Base-by-base conservation (phyloP, 2,113 vertebrate genomes). In the Ginglymostoma cirratum region DNA sequence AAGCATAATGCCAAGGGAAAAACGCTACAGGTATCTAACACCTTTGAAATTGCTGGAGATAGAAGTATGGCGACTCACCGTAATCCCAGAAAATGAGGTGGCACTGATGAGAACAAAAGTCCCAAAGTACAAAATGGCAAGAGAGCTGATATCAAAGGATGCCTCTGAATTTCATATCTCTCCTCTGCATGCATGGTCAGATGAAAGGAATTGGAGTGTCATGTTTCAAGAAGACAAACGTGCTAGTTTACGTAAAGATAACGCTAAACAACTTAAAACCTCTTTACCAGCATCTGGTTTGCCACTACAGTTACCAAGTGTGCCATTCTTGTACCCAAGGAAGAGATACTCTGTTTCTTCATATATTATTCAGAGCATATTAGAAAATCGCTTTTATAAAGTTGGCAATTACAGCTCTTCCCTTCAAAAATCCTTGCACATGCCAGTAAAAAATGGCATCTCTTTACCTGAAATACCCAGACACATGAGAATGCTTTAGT, bases 101-200 rank as follows among this genome's bases (percentile, higher is more conserved):
- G 65, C 65, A 30, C 66, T 24, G 66, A 67, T 94, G 21, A 94
- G 42, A 70, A 94, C 34, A 69, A 94, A 69, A 69, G 66, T 69
- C n/a, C 38, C 92, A 45, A 94, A 94, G 42, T 94, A 94, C 66
- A 94, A 94, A 45, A 61, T 94, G 65, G 92, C 66, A 67, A 67
- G 92, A 69, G 92, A 94, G 23, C n/a, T 94, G 92, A 69, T 94
- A 66, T 66, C 67, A 8, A 69, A 94, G n/a, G 92, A 94, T 19
- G 38, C 38, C 19, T 42, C 92, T 2, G 24, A 27, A 38, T 67
- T 94, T 42, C 92, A 94, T 45, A 70, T 94, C 66, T 70, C 42
- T 69, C 67, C 92, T 69, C 8, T 94, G 66, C n/a, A 45, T 15
- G 65, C 23, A 69, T 69, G 65, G 65, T 12, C 65, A 45, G 92